phyloP scores from a whole-genome alignment of 2,113 vertebrate genomes.

The Elaphurus davidianus region DNA sequence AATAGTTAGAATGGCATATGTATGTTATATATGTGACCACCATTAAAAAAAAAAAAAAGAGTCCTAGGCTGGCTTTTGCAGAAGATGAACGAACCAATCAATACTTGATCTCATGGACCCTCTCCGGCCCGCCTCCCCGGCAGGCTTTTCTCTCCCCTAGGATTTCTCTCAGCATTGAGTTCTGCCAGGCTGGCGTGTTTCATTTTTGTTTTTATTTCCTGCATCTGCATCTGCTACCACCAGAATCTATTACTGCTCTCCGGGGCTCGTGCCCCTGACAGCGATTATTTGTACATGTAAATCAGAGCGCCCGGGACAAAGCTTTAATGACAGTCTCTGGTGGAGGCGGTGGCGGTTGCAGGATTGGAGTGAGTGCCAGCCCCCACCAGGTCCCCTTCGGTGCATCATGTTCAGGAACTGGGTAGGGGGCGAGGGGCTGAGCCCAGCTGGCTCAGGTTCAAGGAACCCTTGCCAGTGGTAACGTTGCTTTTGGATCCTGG shows the following conservation, averaged over 20 bases:
- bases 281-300: constrained; percentile 80
- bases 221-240: constrained; percentile 72
- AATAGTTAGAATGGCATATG: neutral
- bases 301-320: constrained; percentile 74
- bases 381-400: neutral
- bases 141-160: neutral
- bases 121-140: neutral
- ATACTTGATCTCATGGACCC: neutral
- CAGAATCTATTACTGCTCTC: constrained; percentile 78
- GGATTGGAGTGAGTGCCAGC: constrained; percentile 2
- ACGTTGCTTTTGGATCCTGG: constrained; percentile 3
- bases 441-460: neutral
- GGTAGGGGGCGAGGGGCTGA: neutral
- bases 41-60: neutral
- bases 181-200: constrained; percentile 56
- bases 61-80: neutral
- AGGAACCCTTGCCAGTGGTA: neutral
- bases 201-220: constrained; percentile 79
- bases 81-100: neutral
- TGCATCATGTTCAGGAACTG: neutral
- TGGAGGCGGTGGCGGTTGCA: neutral
- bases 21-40: neutral
- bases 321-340: constrained; percentile 69
- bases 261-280: constrained; percentile 72
- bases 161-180: constrained; percentile 19